Evolutionary conservation across 2,888 invertebrate species (phyloP), one percentile per base, ranked within the genome.

Genomic region (Brachyptera risi): DNA sequence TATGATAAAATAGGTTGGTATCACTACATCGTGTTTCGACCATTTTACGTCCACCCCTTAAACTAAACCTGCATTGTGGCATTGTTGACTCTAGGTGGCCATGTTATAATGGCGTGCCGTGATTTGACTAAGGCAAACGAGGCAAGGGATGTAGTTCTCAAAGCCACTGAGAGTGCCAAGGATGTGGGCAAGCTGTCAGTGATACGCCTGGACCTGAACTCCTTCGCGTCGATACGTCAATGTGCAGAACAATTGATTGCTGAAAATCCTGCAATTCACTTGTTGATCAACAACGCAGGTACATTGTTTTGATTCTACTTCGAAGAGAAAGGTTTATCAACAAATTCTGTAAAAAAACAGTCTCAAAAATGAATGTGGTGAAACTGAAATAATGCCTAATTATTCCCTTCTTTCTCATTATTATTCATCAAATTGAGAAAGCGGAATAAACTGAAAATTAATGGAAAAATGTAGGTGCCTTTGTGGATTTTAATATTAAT

Each of bases 171-270:
- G 27, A 21, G 24, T 35, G 58, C 23, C 44, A 23, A 26, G 15
- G 61, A 59, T 21, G 47, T 56, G 40, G 62, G 59, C 11, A 47
- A 27, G 31, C 17, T 59, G 27, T n/a, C 24, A 15, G 47, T 59
- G n/a, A 40, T 51, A 26, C 26, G 31, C 11, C 56, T 81, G 38
- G 82, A 87, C 68, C 72, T 86, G 3, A 74, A 77, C 27, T 82
- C 80, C 63, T 68, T 84, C 5, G 71, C 72, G 1, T 84, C 83
- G 21, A 79, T 86, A 0, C 71, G 78, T 13, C 73, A 76, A 59
- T 86, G 84, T 68, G 81, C 78, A n/a, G 24, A n/a, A 3, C n/a
- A 24, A 2, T 21, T 62, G 49, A 66, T 71, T 15, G 31, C 60
- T 4, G 67, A 68, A 9, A 73, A 73, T 60, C 63, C 67, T 3